phyloP scores from a whole-genome alignment of 2,113 vertebrate genomes.

The Thalassoma bifasciatum region DNA sequence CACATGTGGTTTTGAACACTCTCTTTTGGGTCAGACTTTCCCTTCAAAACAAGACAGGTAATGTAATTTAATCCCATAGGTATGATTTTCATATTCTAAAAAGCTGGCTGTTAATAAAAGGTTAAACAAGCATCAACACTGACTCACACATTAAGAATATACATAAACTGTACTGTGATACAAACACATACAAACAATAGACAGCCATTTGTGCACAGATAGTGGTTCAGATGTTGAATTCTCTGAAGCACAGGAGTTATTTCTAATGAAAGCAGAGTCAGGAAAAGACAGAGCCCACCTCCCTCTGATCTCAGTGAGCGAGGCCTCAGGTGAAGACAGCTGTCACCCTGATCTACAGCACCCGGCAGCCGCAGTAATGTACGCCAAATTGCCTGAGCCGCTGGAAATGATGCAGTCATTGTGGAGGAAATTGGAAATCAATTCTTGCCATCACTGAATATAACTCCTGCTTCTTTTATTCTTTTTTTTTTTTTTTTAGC shows the following conservation, averaged over 20 bases:
- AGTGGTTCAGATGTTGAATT: constrained; percentile 32
- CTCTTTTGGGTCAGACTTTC: too few species aligned
- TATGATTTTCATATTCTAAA: too few species aligned
- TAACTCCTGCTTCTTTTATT: constrained; percentile 79
- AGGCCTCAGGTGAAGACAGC: constrained; percentile 82
- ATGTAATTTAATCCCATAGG: too few species aligned
- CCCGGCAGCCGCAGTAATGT: constrained; percentile 83
- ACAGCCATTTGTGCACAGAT: constrained; percentile 2
- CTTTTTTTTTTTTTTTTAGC: constrained; percentile 82
- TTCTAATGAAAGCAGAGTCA: constrained; percentile 51
- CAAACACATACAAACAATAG: background rate
- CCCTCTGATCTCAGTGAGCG: constrained; percentile 82
- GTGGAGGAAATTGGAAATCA: constrained; percentile 97
- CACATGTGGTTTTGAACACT: too few species aligned
- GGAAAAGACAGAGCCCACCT: constrained; percentile 60
- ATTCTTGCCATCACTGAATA: constrained; percentile 92
- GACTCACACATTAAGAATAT: too few species aligned
- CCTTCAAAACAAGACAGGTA: too few species aligned
- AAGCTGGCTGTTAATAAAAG: too few species aligned
- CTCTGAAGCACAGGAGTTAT: constrained; percentile 35
- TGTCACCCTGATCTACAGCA: constrained; percentile 91
- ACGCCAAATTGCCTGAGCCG: constrained; percentile 91
- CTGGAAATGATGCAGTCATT: constrained; percentile 92
- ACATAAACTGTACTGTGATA: too few species aligned
- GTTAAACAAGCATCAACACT: too few species aligned